Evolutionary conservation across 2,113 vertebrate genomes (phyloP), one percentile per base, ranked within the genome.

Genomic region (Prunella fulvescens): DNA sequence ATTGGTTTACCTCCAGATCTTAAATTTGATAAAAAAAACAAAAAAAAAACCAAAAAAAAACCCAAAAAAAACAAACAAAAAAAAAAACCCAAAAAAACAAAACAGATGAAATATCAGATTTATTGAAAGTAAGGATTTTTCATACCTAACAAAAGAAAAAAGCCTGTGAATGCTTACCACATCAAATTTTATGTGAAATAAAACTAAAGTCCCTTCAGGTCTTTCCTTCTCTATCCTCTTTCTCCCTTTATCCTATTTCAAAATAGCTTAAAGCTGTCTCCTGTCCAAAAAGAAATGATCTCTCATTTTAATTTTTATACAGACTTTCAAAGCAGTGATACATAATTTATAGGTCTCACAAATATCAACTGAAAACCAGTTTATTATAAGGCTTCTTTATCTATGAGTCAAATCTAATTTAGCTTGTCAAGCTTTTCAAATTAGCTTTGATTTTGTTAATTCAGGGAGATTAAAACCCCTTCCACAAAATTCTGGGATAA

Each of bases 401-500:
- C 76, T 86, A 15, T 77, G 86, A 87, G 88, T 92, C 26, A 70
- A 88, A 90, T 35, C 31, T 70, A 31, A 10, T 88, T 79, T 82
- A 33, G 29, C 23, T 14, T 66, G 29, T 62, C 40, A 70, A 79
- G 33, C 4, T 57, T 77, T 90, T 60, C 5, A 88, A 94, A 90
- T 79, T 65, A 91, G 3, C 22, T 95, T 80, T 92, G 48, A 71
- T 92, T 95, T 92, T 80, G 5, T 78, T 90, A 89, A 90, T 90
- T 89, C 44, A 29, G 33, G 19, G 29, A 82, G 58, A 77, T 81
- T 81, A 93, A 95, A 39, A 84, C 1, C 19, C 18, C 29, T 86
- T 53, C 28, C 67, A 53, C 14, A 89, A 77, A 88, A 72, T 10
- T 77, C 50, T 72, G 54, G 19, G 14, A 87, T 60, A 54, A 82